These are phyloP conservation scores for Amaurobius ferox DNA, from an alignment of 2,888 invertebrate genomes.

Conservation along the genomic window DNA sequence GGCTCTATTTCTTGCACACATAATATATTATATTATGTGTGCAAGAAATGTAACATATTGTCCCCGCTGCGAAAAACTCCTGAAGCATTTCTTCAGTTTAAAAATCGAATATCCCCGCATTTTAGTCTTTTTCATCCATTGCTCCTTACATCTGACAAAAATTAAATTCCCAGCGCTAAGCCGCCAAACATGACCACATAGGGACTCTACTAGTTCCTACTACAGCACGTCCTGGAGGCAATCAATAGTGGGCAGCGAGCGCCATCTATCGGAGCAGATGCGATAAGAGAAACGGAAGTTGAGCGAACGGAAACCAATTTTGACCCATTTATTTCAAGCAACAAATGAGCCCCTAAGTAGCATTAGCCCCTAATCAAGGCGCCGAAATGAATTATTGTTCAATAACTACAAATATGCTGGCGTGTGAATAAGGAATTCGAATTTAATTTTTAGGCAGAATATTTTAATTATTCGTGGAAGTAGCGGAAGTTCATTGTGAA, in stretches of 20 bases:
- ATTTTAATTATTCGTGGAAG: too few relatives aligned
- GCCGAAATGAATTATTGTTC: slow-evolving; percentile 49
- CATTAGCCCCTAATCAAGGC: slow-evolving; percentile 52
- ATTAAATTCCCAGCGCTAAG: neutral
- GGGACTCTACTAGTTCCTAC: slow-evolving; percentile 9
- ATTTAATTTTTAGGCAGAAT: too few relatives aligned
- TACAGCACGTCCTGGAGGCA: slow-evolving; percentile 50
- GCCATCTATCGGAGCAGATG: slow-evolving; percentile 54
- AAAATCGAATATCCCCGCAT: too few relatives aligned
- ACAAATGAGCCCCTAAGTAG: slow-evolving; percentile 49
- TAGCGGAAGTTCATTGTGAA: too few relatives aligned
- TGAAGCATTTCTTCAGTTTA: too few relatives aligned
- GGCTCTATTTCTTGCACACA: too few relatives aligned
- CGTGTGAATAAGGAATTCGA: neutral
- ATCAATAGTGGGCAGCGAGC: slow-evolving; percentile 53
- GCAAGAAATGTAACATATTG: too few relatives aligned
- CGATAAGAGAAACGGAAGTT: slow-evolving; percentile 51
- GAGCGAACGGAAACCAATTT: slow-evolving; percentile 44
- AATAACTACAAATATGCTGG: neutral
- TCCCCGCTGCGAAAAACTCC: too few relatives aligned
- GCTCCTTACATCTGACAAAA: neutral
- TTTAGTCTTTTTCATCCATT: too few relatives aligned
- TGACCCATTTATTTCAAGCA: slow-evolving; percentile 54
- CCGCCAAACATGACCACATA: slow-evolving; percentile 31
- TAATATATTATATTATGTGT: too few relatives aligned